Percentiles rank a stretch among this genome's conserved stretches.
Conservation (phyloP, 2,113 vertebrate genomes). For the Ailurus styani region DNA sequence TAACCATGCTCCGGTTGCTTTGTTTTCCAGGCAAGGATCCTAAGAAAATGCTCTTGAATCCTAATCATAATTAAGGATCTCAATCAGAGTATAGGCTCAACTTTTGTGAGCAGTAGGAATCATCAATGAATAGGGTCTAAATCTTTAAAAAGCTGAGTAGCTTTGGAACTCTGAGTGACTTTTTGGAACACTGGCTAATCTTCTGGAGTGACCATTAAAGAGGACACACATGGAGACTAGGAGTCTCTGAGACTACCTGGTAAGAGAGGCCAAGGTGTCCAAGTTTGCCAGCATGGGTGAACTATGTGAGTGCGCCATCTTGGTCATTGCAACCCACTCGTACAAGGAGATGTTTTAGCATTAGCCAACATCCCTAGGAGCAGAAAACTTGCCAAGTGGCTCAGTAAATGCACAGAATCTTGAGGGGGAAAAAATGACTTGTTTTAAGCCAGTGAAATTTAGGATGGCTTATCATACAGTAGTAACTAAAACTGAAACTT, state of each 20-base stretch:
- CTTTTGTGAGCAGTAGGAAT: neutral
- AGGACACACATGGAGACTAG: accelerated
- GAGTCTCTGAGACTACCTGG: neutral
- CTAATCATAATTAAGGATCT: neutral
- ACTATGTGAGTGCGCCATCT: neutral
- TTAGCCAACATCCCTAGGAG: neutral
- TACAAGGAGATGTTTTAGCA: neutral
- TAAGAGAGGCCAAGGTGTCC: neutral
- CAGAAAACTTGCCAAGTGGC: neutral
- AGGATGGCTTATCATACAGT: neutral
- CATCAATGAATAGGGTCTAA: neutral
- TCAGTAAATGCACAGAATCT: neutral
- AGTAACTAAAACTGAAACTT: neutral
- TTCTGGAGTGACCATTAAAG: neutral
- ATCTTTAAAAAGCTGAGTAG: neutral
- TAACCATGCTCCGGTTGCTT: neutral
- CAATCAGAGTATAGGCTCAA: neutral
- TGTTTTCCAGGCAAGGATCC: neutral
- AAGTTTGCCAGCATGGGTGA: accelerated
- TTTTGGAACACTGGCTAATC: neutral
- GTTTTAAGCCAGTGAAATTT: neutral
- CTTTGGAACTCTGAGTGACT: neutral
- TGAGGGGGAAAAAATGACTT: neutral
- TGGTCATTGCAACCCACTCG: neutral
- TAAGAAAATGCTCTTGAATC: neutral